These are phyloP conservation scores for Poecilus cupreus DNA, from an alignment of 2,888 invertebrate genomes.

Conservation along the genomic window DNA sequence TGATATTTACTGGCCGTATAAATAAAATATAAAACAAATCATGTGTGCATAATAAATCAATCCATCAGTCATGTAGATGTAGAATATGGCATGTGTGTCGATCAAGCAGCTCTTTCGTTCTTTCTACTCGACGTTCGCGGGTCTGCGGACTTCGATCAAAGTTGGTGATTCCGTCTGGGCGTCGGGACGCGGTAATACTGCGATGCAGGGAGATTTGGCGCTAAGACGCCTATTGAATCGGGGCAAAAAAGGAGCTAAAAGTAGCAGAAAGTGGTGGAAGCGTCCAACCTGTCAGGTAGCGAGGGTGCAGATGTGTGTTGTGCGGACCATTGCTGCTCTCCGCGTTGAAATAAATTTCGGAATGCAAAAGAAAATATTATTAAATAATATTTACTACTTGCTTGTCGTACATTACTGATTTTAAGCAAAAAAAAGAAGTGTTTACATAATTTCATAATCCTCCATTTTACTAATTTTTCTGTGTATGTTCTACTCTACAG, in stretches of 20 bases:
- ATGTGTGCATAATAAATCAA: conserved; percentile 8
- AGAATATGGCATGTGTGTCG: neutral
- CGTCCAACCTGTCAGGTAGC: conserved; percentile 3
- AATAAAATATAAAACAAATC: neutral
- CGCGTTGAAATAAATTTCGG: too few species aligned
- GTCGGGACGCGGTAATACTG: neutral
- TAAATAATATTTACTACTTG: too few species aligned
- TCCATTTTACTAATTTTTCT: too few species aligned
- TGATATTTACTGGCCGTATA: too few species aligned
- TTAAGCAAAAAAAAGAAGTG: too few species aligned
- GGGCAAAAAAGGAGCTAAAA: conserved; percentile 1
- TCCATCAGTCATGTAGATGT: conserved; percentile 10
- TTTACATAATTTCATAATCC: too few species aligned
- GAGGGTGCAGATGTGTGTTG: too few species aligned
- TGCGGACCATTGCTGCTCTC: too few species aligned
- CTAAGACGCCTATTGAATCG: conserved; percentile 26
- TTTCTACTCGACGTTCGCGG: neutral
- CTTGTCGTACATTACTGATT: too few species aligned
- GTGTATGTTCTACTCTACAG: too few species aligned
- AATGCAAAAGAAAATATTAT: too few species aligned
- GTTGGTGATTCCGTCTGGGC: conserved; percentile 2
- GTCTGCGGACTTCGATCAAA: neutral
- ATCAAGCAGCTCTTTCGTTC: conserved; percentile 13
- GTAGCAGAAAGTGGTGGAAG: neutral
- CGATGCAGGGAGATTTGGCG: conserved; percentile 10